These are phyloP conservation scores for Leguminivora glycinivorella DNA, from an alignment of 1,140 invertebrate genomes.

Conservation along the genomic window DNA sequence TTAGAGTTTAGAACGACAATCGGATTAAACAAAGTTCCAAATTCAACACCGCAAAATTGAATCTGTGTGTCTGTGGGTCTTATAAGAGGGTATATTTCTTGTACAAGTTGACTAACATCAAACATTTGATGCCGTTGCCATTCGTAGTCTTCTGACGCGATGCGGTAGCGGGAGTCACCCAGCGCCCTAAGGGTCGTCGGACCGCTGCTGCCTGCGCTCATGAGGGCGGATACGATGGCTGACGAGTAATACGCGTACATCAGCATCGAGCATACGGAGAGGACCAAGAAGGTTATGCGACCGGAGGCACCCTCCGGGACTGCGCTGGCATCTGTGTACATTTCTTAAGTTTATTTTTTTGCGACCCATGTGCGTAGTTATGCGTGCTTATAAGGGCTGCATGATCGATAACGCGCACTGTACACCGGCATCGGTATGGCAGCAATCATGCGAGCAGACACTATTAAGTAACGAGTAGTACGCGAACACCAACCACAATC, in stretches of 20 bases:
- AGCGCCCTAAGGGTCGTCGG: conserved; percentile 52
- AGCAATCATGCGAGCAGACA: too few species aligned
- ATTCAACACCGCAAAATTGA: too few species aligned
- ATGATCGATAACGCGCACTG: too few species aligned
- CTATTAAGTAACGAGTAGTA: too few species aligned
- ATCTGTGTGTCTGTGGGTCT: too few species aligned
- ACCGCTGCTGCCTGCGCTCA: conserved; percentile 57
- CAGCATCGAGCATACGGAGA: conserved; percentile 61
- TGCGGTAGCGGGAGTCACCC: conserved; percentile 58
- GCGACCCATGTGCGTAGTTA: neutral
- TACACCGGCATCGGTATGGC: too few species aligned
- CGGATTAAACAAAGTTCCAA: too few species aligned
- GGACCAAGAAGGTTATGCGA: conserved; percentile 51
- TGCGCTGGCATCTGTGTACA: conserved; percentile 53
- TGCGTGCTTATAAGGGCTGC: too few species aligned
- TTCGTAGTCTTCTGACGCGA: conserved; percentile 62
- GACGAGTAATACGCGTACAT: conserved; percentile 68
- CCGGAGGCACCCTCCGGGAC: conserved; percentile 59
- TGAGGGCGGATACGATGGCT: conserved; percentile 61
- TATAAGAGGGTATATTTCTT: too few species aligned
- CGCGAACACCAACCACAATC: too few species aligned
- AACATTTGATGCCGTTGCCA: conserved; percentile 62
- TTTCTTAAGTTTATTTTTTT: neutral
- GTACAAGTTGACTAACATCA: conserved; percentile 66
- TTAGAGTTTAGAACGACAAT: too few species aligned